A percentile compares a stretch with the other conserved stretches of the same genome.
Conservation (phyloP, 1,140 invertebrate species). For the Pogonomyrmex barbatus region DNA sequence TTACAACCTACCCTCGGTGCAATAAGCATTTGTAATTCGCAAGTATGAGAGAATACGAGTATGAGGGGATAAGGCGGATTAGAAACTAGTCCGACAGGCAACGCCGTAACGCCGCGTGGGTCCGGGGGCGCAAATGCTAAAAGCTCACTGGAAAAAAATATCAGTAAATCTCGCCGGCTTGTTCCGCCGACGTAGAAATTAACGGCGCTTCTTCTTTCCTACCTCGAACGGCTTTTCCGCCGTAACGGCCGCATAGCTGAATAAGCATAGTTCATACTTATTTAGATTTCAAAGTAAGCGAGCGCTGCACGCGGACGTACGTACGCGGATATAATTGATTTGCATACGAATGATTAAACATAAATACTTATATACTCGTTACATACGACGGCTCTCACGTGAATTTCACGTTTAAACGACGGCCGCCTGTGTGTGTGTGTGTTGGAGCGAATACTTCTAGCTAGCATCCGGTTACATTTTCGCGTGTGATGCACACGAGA, state of each 20-base stretch:
- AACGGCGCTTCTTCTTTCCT: slow-evolving; percentile 71
- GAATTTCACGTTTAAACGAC: slow-evolving; percentile 19
- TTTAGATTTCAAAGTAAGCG: neutral
- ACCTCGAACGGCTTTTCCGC: slow-evolving; percentile 1
- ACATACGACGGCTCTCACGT: neutral
- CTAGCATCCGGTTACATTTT: slow-evolving; percentile 49
- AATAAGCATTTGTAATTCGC: slow-evolving; percentile 78
- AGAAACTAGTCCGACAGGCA: neutral
- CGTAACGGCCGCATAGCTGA: neutral
- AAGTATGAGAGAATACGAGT: slow-evolving; percentile 42
- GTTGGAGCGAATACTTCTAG: slow-evolving; percentile 24
- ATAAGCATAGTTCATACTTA: slow-evolving; percentile 8
- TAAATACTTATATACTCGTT: slow-evolving; percentile 6
- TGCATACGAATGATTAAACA: slow-evolving; percentile 24
- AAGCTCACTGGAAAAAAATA: slow-evolving; percentile 77
- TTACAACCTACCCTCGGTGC: slow-evolving; percentile 72
- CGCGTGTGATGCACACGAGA: slow-evolving; percentile 46
- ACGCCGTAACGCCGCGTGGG: neutral
- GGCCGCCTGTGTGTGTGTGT: neutral
- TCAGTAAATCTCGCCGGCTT: slow-evolving; percentile 76
- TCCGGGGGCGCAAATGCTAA: slow-evolving; percentile 73
- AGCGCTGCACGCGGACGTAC: neutral
- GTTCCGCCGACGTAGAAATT: slow-evolving; percentile 75
- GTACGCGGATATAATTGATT: slow-evolving; percentile 40
- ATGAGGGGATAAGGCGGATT: slow-evolving; percentile 44